Percentiles rank a stretch among this genome's conserved stretches.
Evolutionary conservation across 2,113 vertebrate species (phyloP).

Genomic region (Holacanthus passer): DNA sequence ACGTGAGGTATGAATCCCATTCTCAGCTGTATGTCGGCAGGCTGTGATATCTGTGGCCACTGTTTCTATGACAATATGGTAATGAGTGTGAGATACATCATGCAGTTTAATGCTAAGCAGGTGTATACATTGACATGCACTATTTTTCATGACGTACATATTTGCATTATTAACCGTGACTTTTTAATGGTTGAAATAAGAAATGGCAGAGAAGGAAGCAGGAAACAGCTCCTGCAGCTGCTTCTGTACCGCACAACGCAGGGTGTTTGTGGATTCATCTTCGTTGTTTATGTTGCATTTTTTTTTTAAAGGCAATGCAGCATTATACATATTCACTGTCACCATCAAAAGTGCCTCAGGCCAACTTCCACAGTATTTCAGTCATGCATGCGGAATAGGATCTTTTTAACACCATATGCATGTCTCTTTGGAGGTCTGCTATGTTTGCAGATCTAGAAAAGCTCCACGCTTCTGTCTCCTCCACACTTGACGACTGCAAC

Average conservation of each 20-base stretch:
- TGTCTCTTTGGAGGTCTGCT: constrained; percentile 8
- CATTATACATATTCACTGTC: not conserved
- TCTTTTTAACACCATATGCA: constrained; percentile 24
- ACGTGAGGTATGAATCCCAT: constrained; percentile 24
- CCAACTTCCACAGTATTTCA: constrained; percentile 16
- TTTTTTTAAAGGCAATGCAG: constrained; percentile 11
- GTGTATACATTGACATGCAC: constrained; percentile 14
- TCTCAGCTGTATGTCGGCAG: constrained; percentile 28
- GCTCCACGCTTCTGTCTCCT: constrained; percentile 4
- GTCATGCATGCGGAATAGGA: constrained; percentile 17
- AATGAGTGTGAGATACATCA: constrained; percentile 28
- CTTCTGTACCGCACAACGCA: not conserved
- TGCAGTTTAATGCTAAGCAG: constrained; percentile 36
- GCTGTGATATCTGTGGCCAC: constrained; percentile 11
- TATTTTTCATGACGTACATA: constrained; percentile 32
- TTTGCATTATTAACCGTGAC: constrained; percentile 24
- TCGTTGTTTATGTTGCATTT: constrained; percentile 11
- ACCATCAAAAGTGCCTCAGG: constrained; percentile 7
- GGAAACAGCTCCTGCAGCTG: not conserved
- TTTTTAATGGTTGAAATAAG: not conserved
- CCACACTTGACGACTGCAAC: not conserved
- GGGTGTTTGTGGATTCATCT: not conserved
- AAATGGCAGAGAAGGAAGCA: constrained; percentile 6
- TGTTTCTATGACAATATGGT: constrained; percentile 68
- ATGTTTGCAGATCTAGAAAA: constrained; percentile 12